phyloP scores from a whole-genome alignment of 1,140 invertebrate species.

The Caenorhabditis briggsae region DNA sequence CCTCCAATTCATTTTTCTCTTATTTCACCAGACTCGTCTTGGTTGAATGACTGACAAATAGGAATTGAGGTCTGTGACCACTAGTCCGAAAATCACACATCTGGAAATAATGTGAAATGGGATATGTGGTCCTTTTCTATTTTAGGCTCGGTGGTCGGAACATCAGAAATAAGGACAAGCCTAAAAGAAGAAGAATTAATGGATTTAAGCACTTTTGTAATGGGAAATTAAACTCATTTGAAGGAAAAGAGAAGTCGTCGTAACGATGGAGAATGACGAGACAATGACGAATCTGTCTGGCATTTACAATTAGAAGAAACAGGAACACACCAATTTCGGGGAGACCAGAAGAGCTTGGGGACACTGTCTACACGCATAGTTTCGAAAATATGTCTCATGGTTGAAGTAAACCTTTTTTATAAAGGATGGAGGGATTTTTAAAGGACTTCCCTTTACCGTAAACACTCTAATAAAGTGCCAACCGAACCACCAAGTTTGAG shows the following conservation, averaged over 20 bases:
- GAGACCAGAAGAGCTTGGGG: too few species aligned
- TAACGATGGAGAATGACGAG: background rate
- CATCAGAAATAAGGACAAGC: background rate
- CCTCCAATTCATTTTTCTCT: background rate
- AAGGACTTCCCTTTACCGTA: too few species aligned
- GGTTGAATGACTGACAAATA: constrained; percentile 38
- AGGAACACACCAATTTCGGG: too few species aligned
- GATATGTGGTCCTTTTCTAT: constrained; percentile 8
- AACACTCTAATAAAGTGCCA: too few species aligned
- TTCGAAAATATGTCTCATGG: too few species aligned
- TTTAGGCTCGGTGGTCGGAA: background rate
- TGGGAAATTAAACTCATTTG: background rate
- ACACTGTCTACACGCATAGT: too few species aligned
- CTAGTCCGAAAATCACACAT: constrained; percentile 36
- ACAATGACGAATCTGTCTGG: too few species aligned
- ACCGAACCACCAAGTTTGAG: too few species aligned
- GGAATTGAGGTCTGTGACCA: background rate
- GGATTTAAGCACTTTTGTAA: background rate
- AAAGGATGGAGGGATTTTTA: too few species aligned
- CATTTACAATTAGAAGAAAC: too few species aligned
- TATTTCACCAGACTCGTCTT: background rate
- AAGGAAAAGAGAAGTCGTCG: background rate
- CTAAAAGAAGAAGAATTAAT: background rate
- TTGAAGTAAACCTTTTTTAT: too few species aligned
- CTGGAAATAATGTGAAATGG: constrained; percentile 49